phyloP scores from a whole-genome alignment of 2,113 vertebrate genomes.

The Petaurus breviceps region DNA sequence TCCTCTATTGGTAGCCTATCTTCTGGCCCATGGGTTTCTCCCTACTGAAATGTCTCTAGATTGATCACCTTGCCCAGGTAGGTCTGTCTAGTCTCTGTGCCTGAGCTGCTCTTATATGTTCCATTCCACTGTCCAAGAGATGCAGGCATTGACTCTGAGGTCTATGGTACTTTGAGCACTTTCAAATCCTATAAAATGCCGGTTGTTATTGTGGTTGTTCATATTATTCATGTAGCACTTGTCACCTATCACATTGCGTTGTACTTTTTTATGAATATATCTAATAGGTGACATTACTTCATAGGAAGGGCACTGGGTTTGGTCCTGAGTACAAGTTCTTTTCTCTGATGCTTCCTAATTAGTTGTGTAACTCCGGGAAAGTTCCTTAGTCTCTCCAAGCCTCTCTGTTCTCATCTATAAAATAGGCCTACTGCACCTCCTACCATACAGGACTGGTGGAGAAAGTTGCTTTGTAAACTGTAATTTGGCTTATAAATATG shows the following conservation, averaged over 20 bases:
- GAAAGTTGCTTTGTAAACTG: not conserved
- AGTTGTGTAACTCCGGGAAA: not conserved
- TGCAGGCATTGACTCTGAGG: not conserved
- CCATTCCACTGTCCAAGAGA: not conserved
- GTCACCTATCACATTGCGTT: not conserved
- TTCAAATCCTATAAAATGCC: not conserved
- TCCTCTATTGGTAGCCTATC: not conserved
- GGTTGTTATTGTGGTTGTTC: not conserved
- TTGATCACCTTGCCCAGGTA: not conserved
- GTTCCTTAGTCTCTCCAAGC: not conserved
- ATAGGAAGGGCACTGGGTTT: not conserved
- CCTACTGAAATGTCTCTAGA: not conserved
- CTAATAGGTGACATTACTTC: not conserved
- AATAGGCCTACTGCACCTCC: not conserved
- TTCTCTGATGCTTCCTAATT: not conserved
- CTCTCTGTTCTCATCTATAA: not conserved
- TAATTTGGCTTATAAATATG: not conserved
- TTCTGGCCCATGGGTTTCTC: not conserved
- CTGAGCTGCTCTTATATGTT: not conserved
- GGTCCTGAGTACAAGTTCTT: not conserved
- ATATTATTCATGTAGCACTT: not conserved
- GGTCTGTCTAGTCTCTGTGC: not conserved
- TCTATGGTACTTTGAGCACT: not conserved
- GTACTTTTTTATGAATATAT: not conserved
- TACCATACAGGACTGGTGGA: too few species aligned